phyloP scores from a whole-genome alignment of 1,140 invertebrate species.

The Thaumetopoea pityocampa region DNA sequence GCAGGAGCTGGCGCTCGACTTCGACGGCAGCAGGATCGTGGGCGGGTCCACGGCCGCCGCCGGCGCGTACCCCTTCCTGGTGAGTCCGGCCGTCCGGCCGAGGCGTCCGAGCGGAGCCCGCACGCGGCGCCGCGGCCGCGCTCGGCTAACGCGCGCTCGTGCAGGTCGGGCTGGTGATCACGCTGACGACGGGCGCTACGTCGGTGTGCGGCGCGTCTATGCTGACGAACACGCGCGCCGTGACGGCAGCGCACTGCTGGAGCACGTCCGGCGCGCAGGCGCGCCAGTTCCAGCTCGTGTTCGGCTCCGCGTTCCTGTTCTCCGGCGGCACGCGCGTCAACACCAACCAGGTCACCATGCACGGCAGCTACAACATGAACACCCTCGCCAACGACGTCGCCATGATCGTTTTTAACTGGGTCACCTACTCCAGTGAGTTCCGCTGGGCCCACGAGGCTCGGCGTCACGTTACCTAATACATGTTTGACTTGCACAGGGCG shows the following conservation, averaged over 20 bases:
- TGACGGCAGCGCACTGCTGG: slow-evolving; percentile 33
- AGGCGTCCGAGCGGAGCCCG: not conserved
- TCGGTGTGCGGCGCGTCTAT: slow-evolving; percentile 34
- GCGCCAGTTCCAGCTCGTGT: slow-evolving; percentile 21
- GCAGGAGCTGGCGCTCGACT: slow-evolving; percentile 22
- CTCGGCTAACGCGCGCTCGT: not conserved
- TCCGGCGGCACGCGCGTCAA: slow-evolving; percentile 23
- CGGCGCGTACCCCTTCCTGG: slow-evolving; percentile 23
- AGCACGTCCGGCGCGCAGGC: slow-evolving; percentile 19
- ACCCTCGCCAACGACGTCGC: slow-evolving; percentile 27
- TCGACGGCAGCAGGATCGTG: slow-evolving; percentile 25
- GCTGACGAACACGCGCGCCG: slow-evolving; percentile 23
- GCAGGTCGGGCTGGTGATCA: slow-evolving; percentile 30
- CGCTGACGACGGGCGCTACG: slow-evolving; percentile 17
- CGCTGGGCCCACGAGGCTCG: too few relatives aligned
- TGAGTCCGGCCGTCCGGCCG: slow-evolving; percentile 3
- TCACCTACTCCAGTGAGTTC: slow-evolving; percentile 26
- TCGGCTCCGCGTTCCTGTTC: slow-evolving; percentile 24
- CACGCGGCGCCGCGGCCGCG: not conserved
- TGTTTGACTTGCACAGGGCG: too few relatives aligned
- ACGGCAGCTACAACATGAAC: slow-evolving; percentile 16
- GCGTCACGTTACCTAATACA: too few relatives aligned
- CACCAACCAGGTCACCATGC: slow-evolving; percentile 21
- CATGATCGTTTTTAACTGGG: slow-evolving; percentile 16
- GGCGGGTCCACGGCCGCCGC: slow-evolving; percentile 20